A percentile compares a stretch with the other conserved stretches of the same genome.
phyloP scores from a whole-genome alignment of 2,888 invertebrate species.

The Nemurella pictetii region DNA sequence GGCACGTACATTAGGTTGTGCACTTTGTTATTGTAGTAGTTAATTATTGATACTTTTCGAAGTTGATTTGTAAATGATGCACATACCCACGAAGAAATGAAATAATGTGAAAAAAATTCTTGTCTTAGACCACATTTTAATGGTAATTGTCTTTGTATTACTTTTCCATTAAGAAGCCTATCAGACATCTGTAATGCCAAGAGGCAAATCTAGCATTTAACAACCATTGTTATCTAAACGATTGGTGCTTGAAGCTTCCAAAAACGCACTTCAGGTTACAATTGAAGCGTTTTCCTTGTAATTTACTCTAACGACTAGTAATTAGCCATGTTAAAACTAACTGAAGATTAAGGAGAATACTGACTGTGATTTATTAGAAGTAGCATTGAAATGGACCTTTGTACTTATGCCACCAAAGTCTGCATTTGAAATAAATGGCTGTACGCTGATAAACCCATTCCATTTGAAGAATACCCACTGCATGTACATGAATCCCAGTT shows the following conservation, averaged over 20 bases:
- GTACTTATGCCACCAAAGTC: background rate
- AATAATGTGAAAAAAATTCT: no score
- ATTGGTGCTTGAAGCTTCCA: background rate
- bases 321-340: background rate
- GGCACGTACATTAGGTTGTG: background rate
- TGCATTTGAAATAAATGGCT: background rate
- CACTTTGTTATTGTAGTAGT: background rate
- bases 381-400: background rate
- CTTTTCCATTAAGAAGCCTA: no score
- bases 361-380: background rate
- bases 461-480: background rate
- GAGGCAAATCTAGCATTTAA: background rate
- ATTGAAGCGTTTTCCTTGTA: background rate
- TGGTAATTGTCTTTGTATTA: no score
- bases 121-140: no score
- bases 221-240: background rate
- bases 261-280: background rate
- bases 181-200: background rate
- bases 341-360: background rate
- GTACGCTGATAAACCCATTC: background rate
- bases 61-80: background rate
- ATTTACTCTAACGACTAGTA: background rate
- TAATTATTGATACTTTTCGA: background rate
- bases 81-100: no score
- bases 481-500: no score